These are phyloP conservation scores for Esox lucius DNA, from an alignment of 2,797 vertebrate species.

Conservation along the genomic window DNA sequence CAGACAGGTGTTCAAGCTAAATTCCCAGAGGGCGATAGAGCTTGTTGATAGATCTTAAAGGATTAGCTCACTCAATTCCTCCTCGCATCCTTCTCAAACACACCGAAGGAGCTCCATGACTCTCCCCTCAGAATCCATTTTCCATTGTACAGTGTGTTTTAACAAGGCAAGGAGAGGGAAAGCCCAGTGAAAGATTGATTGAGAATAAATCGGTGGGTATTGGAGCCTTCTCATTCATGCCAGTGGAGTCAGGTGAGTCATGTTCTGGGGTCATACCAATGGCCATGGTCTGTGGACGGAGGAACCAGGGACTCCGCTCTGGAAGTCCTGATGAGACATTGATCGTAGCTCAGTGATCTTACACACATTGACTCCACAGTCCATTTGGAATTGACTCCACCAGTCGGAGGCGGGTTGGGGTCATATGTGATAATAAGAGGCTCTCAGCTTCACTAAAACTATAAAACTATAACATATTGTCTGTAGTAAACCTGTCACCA, in stretches of 20 bases:
- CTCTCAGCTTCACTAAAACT: neutral
- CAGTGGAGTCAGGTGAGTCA: slow-evolving; percentile 22
- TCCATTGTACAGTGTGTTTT: too few relatives aligned
- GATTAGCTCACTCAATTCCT: slow-evolving; percentile 34
- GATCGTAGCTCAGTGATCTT: slow-evolving; percentile 45
- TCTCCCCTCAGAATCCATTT: too few relatives aligned
- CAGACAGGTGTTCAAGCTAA: neutral
- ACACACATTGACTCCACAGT: slow-evolving; percentile 14
- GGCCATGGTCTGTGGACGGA: neutral
- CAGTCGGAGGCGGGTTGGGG: neutral
- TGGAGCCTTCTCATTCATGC: slow-evolving; percentile 29
- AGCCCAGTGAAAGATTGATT: too few relatives aligned
- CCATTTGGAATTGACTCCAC: slow-evolving; percentile 19
- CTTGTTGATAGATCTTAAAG: slow-evolving; percentile 38
- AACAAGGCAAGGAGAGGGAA: too few relatives aligned
- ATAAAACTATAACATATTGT: neutral
- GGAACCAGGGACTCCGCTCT: slow-evolving; percentile 15
- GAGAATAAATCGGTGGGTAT: neutral
- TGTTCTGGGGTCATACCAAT: neutral
- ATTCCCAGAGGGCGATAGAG: slow-evolving; percentile 9
- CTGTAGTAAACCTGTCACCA: neutral
- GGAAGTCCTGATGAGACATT: slow-evolving; percentile 36
- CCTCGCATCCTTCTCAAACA: too few relatives aligned
- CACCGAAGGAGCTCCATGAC: too few relatives aligned
- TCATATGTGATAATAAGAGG: neutral